A percentile compares a stretch with the other conserved stretches of the same genome.
Conservation (phyloP, 2,888 invertebrate genomes). For the Eupithecia exiguata region DNA sequence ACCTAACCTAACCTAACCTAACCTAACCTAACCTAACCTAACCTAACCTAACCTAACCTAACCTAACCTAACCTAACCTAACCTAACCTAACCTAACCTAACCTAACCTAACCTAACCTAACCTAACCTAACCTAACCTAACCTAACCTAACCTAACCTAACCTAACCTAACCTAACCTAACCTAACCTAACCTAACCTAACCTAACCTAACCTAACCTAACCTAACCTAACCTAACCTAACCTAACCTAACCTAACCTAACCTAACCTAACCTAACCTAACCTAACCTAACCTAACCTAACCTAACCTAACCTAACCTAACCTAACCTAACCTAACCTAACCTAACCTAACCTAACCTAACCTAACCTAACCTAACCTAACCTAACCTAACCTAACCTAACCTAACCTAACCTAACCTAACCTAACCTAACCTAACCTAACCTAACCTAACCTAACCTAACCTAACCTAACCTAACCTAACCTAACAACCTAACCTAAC, state of each 20-base stretch:
- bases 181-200: conserved; percentile 30
- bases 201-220: conserved; percentile 28
- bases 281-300: conserved; percentile 11
- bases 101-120: conserved; percentile 45
- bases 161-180: conserved; percentile 32
- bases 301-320: conserved; percentile 35
- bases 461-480: conserved; percentile 40
- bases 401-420: too few relatives aligned
- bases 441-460: conserved; percentile 30
- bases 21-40: conserved; percentile 47
- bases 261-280: conserved; percentile 19
- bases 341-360: conserved; percentile 40
- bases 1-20: conserved; percentile 34
- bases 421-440: conserved; percentile 24
- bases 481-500: conserved; percentile 38
- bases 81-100: conserved; percentile 47
- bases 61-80: conserved; percentile 48
- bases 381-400: conserved; percentile 24
- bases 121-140: conserved; percentile 36
- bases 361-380: conserved; percentile 23
- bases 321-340: conserved; percentile 35
- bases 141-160: conserved; percentile 41
- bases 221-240: conserved; percentile 31
- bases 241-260: conserved; percentile 14
- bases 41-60: conserved; percentile 47